Percentiles rank a stretch among this genome's conserved stretches.
Conservation (phyloP, 2,113 vertebrate species). For the Butorides virescens region DNA sequence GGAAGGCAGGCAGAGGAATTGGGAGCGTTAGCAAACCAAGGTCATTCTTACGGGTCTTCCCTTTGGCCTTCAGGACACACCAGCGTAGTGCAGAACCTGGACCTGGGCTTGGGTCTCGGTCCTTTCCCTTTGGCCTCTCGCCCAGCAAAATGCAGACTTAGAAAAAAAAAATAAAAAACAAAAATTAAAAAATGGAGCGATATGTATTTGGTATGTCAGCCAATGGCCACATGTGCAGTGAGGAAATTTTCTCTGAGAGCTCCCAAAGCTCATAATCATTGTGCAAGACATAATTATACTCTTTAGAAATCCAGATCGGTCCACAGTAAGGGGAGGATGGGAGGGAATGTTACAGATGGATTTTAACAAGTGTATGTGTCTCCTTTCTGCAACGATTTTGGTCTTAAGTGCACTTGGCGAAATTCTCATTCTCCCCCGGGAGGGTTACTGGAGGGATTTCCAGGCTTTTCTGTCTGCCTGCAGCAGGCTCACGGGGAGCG, state of each 20-base stretch:
- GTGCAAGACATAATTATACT: constrained; percentile 68
- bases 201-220: constrained; percentile 53
- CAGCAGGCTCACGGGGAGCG: constrained; percentile 60
- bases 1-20: neutral
- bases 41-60: neutral
- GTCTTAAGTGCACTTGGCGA: constrained; percentile 54
- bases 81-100: neutral
- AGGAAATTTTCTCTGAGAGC: constrained; percentile 62
- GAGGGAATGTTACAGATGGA: constrained; percentile 9
- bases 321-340: constrained; percentile 41
- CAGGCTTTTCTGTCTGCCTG: constrained; percentile 55
- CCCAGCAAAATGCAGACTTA: neutral
- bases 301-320: constrained; percentile 65
- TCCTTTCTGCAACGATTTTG: constrained; percentile 55
- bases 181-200: neutral
- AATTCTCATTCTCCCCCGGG: constrained; percentile 42
- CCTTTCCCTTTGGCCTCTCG: neutral
- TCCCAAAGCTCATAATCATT: constrained; percentile 68
- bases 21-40: neutral
- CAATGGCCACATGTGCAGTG: constrained; percentile 66
- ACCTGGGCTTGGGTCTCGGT: neutral
- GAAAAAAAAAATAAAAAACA: neutral
- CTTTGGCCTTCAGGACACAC: neutral
- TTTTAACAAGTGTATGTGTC: constrained; percentile 57
- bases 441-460: constrained; percentile 54